These are phyloP conservation scores for Alectura lathami DNA, from an alignment of 2,113 vertebrate species.

Conservation along the genomic window DNA sequence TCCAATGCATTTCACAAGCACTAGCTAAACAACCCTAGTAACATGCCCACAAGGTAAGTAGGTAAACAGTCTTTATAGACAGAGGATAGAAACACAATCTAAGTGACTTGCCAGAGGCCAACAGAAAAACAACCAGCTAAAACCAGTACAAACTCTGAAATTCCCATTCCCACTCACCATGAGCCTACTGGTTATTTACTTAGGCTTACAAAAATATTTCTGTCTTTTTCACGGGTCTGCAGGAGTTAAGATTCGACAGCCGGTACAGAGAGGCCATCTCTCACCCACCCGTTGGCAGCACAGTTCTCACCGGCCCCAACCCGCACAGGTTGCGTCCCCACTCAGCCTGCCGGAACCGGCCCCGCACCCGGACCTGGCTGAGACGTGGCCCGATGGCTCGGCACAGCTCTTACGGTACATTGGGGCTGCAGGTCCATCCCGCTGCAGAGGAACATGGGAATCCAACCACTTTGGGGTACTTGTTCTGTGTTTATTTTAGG, in stretches of 20 bases:
- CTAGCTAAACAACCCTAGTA: background rate
- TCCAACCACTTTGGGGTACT: background rate
- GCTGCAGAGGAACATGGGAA: fast-evolving
- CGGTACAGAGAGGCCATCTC: background rate
- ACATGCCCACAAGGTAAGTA: background rate
- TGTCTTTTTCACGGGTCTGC: fast-evolving
- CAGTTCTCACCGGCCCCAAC: fast-evolving
- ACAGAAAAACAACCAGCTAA: background rate
- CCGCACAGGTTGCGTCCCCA: fast-evolving
- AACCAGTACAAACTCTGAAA: background rate
- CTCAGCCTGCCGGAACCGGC: fast-evolving
- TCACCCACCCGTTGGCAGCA: fast-evolving
- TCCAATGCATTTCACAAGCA: background rate
- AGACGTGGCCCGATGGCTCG: background rate
- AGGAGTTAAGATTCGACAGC: background rate
- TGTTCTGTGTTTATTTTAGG: background rate
- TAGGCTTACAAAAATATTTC: background rate
- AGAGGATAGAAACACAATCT: background rate
- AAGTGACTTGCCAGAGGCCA: background rate
- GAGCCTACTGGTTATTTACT: background rate
- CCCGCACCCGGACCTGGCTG: fast-evolving
- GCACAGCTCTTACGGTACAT: fast-evolving
- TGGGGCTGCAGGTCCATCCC: fast-evolving
- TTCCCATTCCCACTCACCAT: background rate
- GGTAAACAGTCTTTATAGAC: background rate